Conservation (phyloP, 2,113 vertebrate species). For the Himantopus leucocephalus region DNA sequence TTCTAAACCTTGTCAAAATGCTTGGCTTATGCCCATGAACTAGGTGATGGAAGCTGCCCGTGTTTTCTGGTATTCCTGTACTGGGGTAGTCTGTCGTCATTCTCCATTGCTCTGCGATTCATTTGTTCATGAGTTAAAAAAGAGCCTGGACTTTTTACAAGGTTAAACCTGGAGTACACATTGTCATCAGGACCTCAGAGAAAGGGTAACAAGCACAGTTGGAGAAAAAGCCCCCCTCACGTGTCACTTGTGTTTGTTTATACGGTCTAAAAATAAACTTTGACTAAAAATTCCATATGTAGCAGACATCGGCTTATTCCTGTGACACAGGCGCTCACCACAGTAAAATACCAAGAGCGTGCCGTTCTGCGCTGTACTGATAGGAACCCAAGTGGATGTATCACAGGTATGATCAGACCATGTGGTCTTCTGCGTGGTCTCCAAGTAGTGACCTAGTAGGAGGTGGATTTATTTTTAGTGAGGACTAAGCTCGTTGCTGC, state of each 20-base stretch:
- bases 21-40: neutral
- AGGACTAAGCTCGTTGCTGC: accelerated
- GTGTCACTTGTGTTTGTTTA: neutral
- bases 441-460: neutral
- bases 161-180: neutral
- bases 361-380: neutral
- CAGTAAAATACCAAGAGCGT: neutral
- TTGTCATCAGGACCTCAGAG: neutral
- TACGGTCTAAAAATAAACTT: neutral
- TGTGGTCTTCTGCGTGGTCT: neutral
- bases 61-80: neutral
- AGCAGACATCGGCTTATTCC: neutral
- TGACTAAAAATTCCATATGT: neutral
- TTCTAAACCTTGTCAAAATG: neutral
- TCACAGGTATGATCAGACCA: accelerated
- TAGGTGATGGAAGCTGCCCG: neutral
- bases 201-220: neutral
- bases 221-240: neutral
- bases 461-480: neutral
- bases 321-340: neutral
- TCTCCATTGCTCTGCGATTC: neutral
- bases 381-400: neutral
- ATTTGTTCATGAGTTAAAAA: neutral
- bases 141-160: neutral
- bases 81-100: neutral